Conservation (phyloP, 2,797 vertebrate species). For the Fistularia commersonii region DNA sequence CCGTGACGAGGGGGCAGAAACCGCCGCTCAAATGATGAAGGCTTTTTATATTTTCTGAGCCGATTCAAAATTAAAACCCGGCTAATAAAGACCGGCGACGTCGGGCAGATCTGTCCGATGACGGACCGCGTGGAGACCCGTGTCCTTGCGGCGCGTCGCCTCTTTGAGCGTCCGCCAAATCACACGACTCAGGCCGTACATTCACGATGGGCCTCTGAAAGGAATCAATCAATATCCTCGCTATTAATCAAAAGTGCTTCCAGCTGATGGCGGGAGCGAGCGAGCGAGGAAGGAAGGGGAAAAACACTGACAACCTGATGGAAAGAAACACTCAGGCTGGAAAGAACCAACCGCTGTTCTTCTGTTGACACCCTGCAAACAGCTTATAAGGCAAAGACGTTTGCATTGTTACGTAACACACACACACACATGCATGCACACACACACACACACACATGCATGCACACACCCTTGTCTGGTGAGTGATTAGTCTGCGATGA, state of each 20-base stretch:
- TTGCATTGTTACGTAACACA: too few relatives aligned
- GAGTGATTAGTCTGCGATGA: slow-evolving; percentile 47
- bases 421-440: slow-evolving; percentile 27
- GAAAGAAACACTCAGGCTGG: not conserved
- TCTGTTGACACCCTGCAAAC: slow-evolving; percentile 17
- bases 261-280: slow-evolving; percentile 38
- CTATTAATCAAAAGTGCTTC: slow-evolving; percentile 59
- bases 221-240: slow-evolving; percentile 58
- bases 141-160: slow-evolving; percentile 34
- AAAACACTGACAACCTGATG: too few relatives aligned
- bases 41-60: too few relatives aligned
- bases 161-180: not conserved
- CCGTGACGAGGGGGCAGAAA: too few relatives aligned
- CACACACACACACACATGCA: slow-evolving; percentile 38
- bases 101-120: too few relatives aligned
- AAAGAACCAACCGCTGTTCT: slow-evolving; percentile 7
- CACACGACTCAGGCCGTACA: too few relatives aligned
- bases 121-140: slow-evolving; percentile 6
- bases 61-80: too few relatives aligned
- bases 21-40: too few relatives aligned
- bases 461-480: slow-evolving; percentile 36
- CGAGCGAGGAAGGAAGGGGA: too few relatives aligned
- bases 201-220: not conserved
- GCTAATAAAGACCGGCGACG: too few relatives aligned
- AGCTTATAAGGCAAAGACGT: not conserved